Percentiles rank a stretch among this genome's conserved stretches.
These are phyloP conservation scores for Stichopus horrens DNA, from an alignment of 53 echinoderm and acorn worm species.

Conservation along the genomic window DNA sequence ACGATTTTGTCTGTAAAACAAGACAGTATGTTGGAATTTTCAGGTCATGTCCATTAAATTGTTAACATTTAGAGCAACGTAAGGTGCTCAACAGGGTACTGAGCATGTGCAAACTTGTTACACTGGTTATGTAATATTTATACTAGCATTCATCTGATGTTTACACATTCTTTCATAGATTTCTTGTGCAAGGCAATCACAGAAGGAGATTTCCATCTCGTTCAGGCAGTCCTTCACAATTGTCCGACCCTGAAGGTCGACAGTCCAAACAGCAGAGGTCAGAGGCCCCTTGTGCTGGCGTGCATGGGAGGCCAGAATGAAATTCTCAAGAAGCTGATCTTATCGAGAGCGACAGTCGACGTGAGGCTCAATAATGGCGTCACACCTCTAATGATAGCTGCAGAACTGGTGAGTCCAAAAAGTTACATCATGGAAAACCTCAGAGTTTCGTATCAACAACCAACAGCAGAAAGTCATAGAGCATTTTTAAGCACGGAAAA, in stretches of 20 bases:
- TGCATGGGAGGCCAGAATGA: constrained; percentile 75
- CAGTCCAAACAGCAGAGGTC: constrained; percentile 65
- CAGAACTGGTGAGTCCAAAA: constrained; percentile 69
- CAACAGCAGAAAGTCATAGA: too few relatives aligned
- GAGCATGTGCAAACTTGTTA: too few relatives aligned
- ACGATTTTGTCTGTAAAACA: too few relatives aligned
- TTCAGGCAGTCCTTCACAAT: constrained; percentile 73
- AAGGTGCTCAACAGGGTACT: too few relatives aligned
- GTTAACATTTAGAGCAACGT: too few relatives aligned
- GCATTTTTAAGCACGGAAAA: too few relatives aligned
- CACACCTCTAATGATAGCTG: constrained; percentile 92
- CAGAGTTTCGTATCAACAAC: too few relatives aligned
- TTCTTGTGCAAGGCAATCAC: constrained; percentile 77
- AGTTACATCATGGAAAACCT: background rate
- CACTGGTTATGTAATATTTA: background rate
- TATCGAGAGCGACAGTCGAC: constrained; percentile 82
- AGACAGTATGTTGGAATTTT: too few relatives aligned
- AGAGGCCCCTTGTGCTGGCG: constrained; percentile 78
- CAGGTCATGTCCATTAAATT: too few relatives aligned
- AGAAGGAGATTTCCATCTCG: constrained; percentile 67
- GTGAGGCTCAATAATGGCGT: constrained; percentile 71
- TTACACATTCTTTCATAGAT: constrained; percentile 46
- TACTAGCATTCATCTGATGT: background rate
- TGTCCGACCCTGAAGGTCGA: constrained; percentile 66
- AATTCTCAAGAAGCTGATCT: constrained; percentile 81